Base-by-base conservation (phyloP, 35 echinoderm and acorn worm genomes). In the Amphiura filiformis region DNA sequence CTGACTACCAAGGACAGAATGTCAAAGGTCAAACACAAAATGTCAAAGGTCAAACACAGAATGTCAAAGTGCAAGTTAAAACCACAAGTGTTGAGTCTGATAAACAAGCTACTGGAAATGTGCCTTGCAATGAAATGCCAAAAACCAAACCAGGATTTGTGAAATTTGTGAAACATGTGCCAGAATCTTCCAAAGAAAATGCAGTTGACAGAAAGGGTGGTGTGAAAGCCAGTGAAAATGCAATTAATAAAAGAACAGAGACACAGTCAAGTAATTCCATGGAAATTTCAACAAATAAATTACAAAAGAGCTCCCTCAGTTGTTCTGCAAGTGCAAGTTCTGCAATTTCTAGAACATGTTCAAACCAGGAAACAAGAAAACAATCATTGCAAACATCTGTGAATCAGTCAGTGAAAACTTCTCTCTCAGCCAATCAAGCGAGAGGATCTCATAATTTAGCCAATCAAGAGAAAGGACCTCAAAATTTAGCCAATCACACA, bases 1-100 rank as follows among this genome's bases (percentile, higher is more conserved):
- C 86, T 76, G 94, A 95, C 34, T 95, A 91, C 81, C 39, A 91
- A 1, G 64, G 80, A 36, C 23, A 56, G 32, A 56, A 84, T 80
- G 39, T 41, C 17, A 61, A 76, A 64, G 57, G 61, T 70, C 61
- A 70, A 15, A 30, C 15, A 30, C 61, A 70, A 70, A 70, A 70
- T 70, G 61, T 70, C 17, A 70, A 30, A 80, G 37, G 35, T 57
- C 23, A 52, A 11, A 11, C 32, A 40, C n/a, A 34, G 26, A 47
- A 35, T 38, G 35, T 30, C 34, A 81, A 80, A 35, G 23, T 0
- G 0, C 0, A 37, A 76, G 9, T 13, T 22, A 65, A 40, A 28
- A 57, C 31, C 44, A 18, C 61, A 52, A 75, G n/a, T 31, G 22
- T 18, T n/a, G 28, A 39, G 26, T n/a, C 11, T 37, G 5, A 17